Base-by-base conservation (phyloP, 2,797 vertebrate genomes). In the Manis crassicaudata region DNA sequence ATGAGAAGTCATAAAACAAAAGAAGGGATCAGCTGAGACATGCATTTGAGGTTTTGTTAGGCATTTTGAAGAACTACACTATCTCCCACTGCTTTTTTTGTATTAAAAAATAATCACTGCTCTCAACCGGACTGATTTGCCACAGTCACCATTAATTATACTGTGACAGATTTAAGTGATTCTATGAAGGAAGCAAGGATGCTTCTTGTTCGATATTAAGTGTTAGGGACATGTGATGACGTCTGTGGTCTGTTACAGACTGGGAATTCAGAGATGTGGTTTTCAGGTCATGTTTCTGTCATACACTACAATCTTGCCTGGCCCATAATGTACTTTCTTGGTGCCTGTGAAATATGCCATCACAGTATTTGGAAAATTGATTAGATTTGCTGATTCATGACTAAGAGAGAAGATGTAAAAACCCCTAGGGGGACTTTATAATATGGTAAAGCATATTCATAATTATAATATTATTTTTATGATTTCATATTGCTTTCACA, bases 211-310 rank as follows among this genome's bases (percentile, higher is more conserved):
- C 13, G 3, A 65, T 88, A 97, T 95, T 95, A 96, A 95, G 92
- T 97, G 95, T 73, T 85, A 52, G n/a, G 52, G 72, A 91, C 75
- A 76, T 72, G 58, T 89, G 88, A 87, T 92, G 96, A 89, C 96
- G 96, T 96, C 86, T 88, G 94, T 89, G 86, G 68, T 97, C 68
- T 95, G 76, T 95, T 68, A 92, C 73, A 86, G 68, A 76, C 77
- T 90, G 82, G 43, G 65, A 96, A 95, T 80, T 92, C 94, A 93
- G 67, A 92, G 40, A 96, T 81, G 54, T 81, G 94, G 16, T 17
- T 90, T 92, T 93, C 79, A 21, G 50, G 77, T 89, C 95, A 92
- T 88, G 75, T 84, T 96, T 95, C 88, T 89, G 50, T 92, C 92
- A 86, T 6, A 85, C 2, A 40, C 40, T 46, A 35, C 84, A 96